phyloP scores from a whole-genome alignment of 2,113 vertebrate species.

The Bothrops jararaca region DNA sequence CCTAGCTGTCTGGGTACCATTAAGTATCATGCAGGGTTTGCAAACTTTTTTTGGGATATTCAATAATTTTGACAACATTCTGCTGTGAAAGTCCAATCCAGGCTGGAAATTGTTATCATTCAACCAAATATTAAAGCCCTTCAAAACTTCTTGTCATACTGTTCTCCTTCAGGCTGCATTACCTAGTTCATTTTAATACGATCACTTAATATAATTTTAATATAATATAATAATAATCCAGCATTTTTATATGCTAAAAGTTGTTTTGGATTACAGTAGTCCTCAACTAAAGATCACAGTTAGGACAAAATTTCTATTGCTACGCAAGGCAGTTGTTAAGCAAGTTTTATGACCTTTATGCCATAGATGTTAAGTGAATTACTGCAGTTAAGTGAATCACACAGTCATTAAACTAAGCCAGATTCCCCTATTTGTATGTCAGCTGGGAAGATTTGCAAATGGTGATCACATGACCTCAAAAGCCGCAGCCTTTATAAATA shows the following conservation, averaged over 20 bases:
- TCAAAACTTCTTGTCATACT: neutral
- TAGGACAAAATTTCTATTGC: neutral
- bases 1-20: neutral
- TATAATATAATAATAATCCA: too few species aligned
- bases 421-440: neutral
- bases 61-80: neutral
- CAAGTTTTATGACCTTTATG: neutral
- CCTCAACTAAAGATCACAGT: neutral
- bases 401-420: neutral
- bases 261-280: too few species aligned
- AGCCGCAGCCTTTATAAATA: too few species aligned
- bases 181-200: neutral
- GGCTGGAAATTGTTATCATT: neutral
- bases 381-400: neutral
- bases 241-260: too few species aligned
- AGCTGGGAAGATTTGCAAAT: too few species aligned
- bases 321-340: neutral
- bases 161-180: neutral
- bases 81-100: neutral
- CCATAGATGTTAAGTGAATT: neutral
- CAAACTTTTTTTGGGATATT: neutral
- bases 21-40: neutral
- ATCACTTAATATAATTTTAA: too few species aligned
- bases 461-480: too few species aligned
- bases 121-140: neutral